These are phyloP conservation scores for Aplodontia rufa DNA, from an alignment of 2,113 vertebrate genomes.

Conservation along the genomic window DNA sequence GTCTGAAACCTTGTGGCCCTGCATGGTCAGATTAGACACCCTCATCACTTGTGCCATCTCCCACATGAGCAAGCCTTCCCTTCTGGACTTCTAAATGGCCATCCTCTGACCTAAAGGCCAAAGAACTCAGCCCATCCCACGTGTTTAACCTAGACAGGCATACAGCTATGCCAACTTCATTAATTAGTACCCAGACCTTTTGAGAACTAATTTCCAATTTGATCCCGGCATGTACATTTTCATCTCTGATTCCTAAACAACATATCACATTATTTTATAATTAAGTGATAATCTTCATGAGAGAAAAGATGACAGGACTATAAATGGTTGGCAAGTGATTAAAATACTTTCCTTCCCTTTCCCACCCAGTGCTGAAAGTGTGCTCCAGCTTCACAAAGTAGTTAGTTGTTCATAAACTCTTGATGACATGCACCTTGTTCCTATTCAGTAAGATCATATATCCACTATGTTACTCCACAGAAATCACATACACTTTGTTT, in stretches of 20 bases:
- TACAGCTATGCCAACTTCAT: slow-evolving; percentile 59
- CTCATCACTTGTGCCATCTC: neutral
- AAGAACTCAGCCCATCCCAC: neutral
- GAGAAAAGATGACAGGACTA: slow-evolving; percentile 72
- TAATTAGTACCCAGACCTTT: slow-evolving; percentile 76
- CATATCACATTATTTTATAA: slow-evolving; percentile 80
- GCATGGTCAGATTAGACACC: neutral
- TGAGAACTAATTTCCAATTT: slow-evolving; percentile 73
- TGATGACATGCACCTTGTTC: neutral
- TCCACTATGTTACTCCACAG: neutral
- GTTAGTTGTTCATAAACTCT: slow-evolving; percentile 69
- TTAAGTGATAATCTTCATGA: slow-evolving; percentile 75
- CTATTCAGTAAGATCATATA: slow-evolving; percentile 14
- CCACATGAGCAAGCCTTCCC: neutral
- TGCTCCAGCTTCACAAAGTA: slow-evolving; percentile 64
- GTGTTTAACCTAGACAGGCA: slow-evolving; percentile 61
- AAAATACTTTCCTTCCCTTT: slow-evolving; percentile 69
- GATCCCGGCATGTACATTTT: slow-evolving; percentile 67
- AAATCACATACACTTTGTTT: neutral
- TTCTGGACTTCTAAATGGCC: neutral
- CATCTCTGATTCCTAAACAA: slow-evolving; percentile 69
- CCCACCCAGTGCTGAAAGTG: slow-evolving; percentile 45
- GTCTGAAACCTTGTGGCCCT: neutral
- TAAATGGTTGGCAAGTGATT: slow-evolving; percentile 78
- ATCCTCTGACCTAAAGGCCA: neutral